Conservation (phyloP, 2,888 invertebrate species). For the Cantharis rufa region DNA sequence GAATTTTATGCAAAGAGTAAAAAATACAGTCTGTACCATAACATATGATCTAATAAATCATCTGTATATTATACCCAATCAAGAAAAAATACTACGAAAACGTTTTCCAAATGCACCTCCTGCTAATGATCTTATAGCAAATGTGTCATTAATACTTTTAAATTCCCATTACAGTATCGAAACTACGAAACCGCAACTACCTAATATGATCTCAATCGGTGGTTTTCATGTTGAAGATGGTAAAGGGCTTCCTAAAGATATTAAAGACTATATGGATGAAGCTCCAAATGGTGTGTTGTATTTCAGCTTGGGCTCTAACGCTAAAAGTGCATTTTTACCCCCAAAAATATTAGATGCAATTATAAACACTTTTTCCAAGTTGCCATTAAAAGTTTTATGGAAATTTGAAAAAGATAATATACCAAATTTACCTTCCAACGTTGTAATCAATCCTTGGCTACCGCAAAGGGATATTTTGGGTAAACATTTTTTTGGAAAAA, state of each 20-base stretch:
- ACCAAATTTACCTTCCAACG: slow-evolving; percentile 28
- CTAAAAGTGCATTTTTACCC: slow-evolving; percentile 61
- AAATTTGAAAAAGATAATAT: slow-evolving; percentile 66
- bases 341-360: slow-evolving; percentile 59
- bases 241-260: slow-evolving; percentile 49
- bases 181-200: slow-evolving; percentile 58
- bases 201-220: slow-evolving; percentile 62
- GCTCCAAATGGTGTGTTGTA: slow-evolving; percentile 61
- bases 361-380: slow-evolving; percentile 60
- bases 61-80: not conserved
- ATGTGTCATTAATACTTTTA: slow-evolving; percentile 39
- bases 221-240: slow-evolving; percentile 56
- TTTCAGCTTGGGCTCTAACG: slow-evolving; percentile 65
- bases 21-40: slow-evolving; percentile 35
- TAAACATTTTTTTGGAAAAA: slow-evolving; percentile 14
- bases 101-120: slow-evolving; percentile 35
- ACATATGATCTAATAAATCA: not conserved
- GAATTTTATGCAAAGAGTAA: slow-evolving; percentile 42
- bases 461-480: slow-evolving; percentile 46
- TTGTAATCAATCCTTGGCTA: slow-evolving; percentile 39
- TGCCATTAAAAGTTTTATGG: slow-evolving; percentile 69
- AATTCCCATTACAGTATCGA: slow-evolving; percentile 59
- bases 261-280: slow-evolving; percentile 59
- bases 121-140: slow-evolving; percentile 27
- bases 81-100: slow-evolving; percentile 24